Percentiles rank a stretch among this genome's conserved stretches.
Conservation (phyloP, 1,140 invertebrate species). For the Drosophila gunungcola region DNA sequence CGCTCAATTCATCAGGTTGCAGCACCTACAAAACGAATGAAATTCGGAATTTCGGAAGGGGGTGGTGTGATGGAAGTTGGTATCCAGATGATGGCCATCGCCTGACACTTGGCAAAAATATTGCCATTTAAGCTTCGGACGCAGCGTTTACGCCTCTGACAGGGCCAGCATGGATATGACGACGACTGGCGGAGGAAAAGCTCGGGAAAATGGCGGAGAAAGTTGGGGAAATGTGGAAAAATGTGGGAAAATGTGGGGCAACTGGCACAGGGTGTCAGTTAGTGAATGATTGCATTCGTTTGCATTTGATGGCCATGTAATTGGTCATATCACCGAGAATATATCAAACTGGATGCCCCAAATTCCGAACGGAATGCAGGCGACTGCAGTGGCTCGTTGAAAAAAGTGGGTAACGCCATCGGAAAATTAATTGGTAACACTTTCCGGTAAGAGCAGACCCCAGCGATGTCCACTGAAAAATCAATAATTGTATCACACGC, state of each 20-base stretch:
- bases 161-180: slow-evolving; percentile 49
- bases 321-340: slow-evolving; percentile 47
- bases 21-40: slow-evolving; percentile 59
- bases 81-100: slow-evolving; percentile 57
- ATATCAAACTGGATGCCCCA: slow-evolving; percentile 26
- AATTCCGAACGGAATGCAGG: slow-evolving; percentile 2
- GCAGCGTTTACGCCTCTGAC: slow-evolving; percentile 70
- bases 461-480: neutral
- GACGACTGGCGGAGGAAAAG: slow-evolving; percentile 29
- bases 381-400: neutral
- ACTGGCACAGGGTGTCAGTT: slow-evolving; percentile 33
- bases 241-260: neutral
- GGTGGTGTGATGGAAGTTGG: neutral
- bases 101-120: slow-evolving; percentile 75
- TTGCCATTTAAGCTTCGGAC: slow-evolving; percentile 78
- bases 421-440: neutral
- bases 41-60: slow-evolving; percentile 17
- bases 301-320: slow-evolving; percentile 70
- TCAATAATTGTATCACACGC: neutral
- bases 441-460: neutral
- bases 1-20: slow-evolving; percentile 78
- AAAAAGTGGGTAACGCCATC: slow-evolving; percentile 1
- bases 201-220: neutral
- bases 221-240: neutral
- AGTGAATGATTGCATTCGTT: slow-evolving; percentile 70